phyloP scores from a whole-genome alignment of 1,140 invertebrate genomes.

The Ctenoplectra terminalis region DNA sequence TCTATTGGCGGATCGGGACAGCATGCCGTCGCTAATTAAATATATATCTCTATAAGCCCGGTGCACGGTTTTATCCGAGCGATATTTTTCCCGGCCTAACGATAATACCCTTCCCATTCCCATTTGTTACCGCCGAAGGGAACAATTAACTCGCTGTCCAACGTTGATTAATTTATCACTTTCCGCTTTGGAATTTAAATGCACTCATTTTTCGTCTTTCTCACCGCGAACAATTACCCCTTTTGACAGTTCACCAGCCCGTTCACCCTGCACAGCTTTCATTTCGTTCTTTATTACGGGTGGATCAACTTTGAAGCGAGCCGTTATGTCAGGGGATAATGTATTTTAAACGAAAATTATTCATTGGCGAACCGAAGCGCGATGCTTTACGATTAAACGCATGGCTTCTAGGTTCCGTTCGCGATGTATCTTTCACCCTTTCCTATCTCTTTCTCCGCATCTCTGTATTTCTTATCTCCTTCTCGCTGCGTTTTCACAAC shows the following conservation, averaged over 20 bases:
- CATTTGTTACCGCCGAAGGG: slow-evolving; percentile 40
- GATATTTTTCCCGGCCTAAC: slow-evolving; percentile 38
- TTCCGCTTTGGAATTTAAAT: slow-evolving; percentile 44
- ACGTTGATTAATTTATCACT: slow-evolving; percentile 50
- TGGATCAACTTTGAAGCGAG: not conserved
- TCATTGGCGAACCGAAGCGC: not conserved
- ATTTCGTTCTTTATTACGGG: slow-evolving; percentile 14
- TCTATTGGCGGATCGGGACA: not conserved
- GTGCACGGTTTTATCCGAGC: slow-evolving; percentile 29
- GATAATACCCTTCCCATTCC: slow-evolving; percentile 37
- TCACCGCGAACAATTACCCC: slow-evolving; percentile 18
- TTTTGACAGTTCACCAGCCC: slow-evolving; percentile 8
- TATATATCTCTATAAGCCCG: slow-evolving; percentile 49
- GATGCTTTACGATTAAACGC: not conserved
- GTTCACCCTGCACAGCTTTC: not conserved
- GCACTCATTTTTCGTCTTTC: slow-evolving; percentile 34
- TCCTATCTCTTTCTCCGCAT: not conserved
- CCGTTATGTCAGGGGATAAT: not conserved
- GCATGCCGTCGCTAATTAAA: slow-evolving; percentile 45
- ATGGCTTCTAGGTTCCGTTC: too few relatives aligned
- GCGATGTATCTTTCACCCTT: too few relatives aligned
- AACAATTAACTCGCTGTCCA: slow-evolving; percentile 46
- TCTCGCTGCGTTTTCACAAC: slow-evolving; percentile 6
- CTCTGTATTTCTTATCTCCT: too few relatives aligned
- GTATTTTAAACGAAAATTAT: not conserved